Base-by-base conservation (phyloP, 1,140 invertebrate species). In the Stenopsyche tienmushanensis region DNA sequence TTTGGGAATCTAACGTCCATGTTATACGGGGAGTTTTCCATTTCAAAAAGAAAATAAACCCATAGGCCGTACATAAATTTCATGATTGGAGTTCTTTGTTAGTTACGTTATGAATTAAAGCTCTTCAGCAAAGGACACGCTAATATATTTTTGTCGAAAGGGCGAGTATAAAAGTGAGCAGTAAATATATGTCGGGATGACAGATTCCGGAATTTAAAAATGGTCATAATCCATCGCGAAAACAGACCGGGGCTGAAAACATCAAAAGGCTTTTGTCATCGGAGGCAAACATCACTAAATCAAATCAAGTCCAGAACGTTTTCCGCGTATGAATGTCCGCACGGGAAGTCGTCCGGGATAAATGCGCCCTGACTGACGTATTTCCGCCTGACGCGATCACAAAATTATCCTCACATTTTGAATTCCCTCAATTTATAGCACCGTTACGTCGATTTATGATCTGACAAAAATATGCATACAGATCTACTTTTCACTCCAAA, bases 351-450 rank as follows among this genome's bases (percentile, higher is more conserved):
- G 55, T 24, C 21, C 50, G 50, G 41, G n/a, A n/a, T n/a, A n/a
- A 69, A 62, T 24, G 44, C 41, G 24, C 41, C 13, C 52, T 55
- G 64, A 57, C n/a, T 69, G 67, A 69, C 63, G 67, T 69, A 62
- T 55, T 66, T 69, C 67, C 67, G 63, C 23, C 54, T 63, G 67
- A 66, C 58, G 64, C 67, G 45, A 63, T 62, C 42, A 65, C 64
- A 65, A 66, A 69, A 66, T 69, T 69, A 69, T 66, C 53, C 59
- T 39, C 67, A 59, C 63, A 58, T 69, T 69, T 69, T 65, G 57
- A 26, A 52, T 54, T 42, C 21, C 8, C 2, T 3, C 65, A 64
- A 69, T 69, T 69, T 69, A 69, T 62, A 17, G 42, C 26, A 10
- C 17, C 18, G 47, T 10, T 9, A 10, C n/a, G 15, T 26, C 24